Evolutionary conservation across 2,113 vertebrate species (phyloP), one percentile per base, ranked within the genome.

Genomic region (Barbus barbus): DNA sequence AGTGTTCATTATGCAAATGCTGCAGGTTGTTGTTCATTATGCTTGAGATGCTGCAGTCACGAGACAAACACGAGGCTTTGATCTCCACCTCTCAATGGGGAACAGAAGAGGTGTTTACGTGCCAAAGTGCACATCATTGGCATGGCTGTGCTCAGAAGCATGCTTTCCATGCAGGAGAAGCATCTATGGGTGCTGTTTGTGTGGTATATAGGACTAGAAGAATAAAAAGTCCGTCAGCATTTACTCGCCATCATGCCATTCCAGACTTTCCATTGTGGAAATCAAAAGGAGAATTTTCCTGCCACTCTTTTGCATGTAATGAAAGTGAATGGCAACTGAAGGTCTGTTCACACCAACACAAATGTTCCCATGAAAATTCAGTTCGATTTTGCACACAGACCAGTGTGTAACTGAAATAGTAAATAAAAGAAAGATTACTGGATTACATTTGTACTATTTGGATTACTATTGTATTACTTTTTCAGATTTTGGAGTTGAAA

Each of bases 1-100:
- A 16, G 3, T 31, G 24, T 75, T 24, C 28, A 78, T 78, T 58
- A 78, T 77, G 75, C 48, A 77, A 58, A 77, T 12, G 28, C 31
- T n/a, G 75, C 75, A 38, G 48, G 48, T 78, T 78, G 46, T 56
- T 28, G 24, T 75, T 75, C 73, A 53, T 75, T 75, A 22, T 53
- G 6, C 24, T 48, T 74, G 71, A 74, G 71, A 41, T 71, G 67
- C 36, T 41, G 67, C 36, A 20, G 16, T 22, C 18, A 20, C 8
- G 16, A 33, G 65, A 69, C 20, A 31, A 20, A 53, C 73, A 12
- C 9, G 0, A 16, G 2, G 22, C 73, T 75, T 53, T 75, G 46
- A 75, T 75, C 26, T 12, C 14, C 1, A 22, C 16, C 73, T 75
- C 73, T 75, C 46, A 53, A 22, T 5, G 46, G 41, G 4, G 44